phyloP scores from a whole-genome alignment of 2,113 vertebrate genomes.

The Rhadina sibilatrix region DNA sequence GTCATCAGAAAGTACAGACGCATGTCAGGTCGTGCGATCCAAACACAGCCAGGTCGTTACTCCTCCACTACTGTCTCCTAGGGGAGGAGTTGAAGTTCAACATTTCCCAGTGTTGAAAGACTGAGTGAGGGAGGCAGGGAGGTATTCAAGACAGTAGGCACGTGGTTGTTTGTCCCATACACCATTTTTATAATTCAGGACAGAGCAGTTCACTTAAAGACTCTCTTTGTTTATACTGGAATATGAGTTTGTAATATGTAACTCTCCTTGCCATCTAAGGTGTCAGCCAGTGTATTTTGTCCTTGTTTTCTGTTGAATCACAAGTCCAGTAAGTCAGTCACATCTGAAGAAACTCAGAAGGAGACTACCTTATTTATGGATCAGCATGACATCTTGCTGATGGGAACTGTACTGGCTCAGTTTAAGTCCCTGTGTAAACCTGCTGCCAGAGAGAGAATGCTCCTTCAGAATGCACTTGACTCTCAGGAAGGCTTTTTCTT shows the following conservation, averaged over 20 bases:
- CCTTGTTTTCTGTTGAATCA: neutral
- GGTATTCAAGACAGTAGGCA: neutral
- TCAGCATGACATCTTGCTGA: neutral
- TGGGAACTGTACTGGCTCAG: neutral
- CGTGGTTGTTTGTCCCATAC: neutral
- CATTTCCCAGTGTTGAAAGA: neutral
- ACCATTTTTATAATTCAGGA: neutral
- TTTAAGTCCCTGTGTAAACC: neutral
- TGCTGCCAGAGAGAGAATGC: neutral
- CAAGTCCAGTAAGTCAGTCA: neutral
- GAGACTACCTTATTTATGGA: neutral
- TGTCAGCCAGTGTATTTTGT: neutral
- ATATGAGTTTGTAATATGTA: neutral
- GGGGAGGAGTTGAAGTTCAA: neutral
- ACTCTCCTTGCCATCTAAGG: neutral
- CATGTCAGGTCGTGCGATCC: accelerated
- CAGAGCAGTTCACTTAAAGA: neutral
- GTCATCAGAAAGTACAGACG: neutral
- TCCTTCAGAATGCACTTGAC: neutral
- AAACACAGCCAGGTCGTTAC: neutral
- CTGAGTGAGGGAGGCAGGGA: neutral
- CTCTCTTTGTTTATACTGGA: neutral
- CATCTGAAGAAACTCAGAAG: neutral
- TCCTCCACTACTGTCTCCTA: neutral
- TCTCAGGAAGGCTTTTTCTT: neutral